These are phyloP conservation scores for Coregonus sp. DNA, from an alignment of 2,797 vertebrate genomes.

Conservation along the genomic window DNA sequence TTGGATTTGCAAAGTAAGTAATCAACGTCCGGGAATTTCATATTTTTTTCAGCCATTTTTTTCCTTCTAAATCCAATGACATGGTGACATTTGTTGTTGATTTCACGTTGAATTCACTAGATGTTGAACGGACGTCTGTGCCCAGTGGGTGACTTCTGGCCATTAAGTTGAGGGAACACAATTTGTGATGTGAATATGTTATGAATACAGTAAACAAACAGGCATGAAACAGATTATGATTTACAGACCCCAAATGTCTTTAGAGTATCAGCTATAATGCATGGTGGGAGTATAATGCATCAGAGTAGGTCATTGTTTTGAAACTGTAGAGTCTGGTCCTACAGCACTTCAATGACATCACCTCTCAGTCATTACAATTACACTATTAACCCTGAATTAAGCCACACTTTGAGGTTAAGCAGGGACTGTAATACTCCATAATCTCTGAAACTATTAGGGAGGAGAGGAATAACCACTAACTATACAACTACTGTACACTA, in stretches of 20 bases:
- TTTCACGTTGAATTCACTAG: too few species aligned
- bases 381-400: slow-evolving; percentile 23
- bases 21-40: too few species aligned
- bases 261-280: not conserved
- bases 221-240: not conserved
- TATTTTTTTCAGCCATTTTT: too few species aligned
- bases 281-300: not conserved
- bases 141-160: slow-evolving; percentile 18
- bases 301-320: not conserved
- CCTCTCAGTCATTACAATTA: slow-evolving; percentile 22
- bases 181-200: slow-evolving; percentile 12
- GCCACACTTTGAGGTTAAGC: slow-evolving; percentile 30
- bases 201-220: slow-evolving; percentile 29
- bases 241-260: not conserved
- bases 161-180: slow-evolving; percentile 15
- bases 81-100: too few species aligned
- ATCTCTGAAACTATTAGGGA: slow-evolving; percentile 44
- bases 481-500: too few species aligned
- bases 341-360: not conserved
- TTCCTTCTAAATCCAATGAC: too few species aligned
- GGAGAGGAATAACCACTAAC: not conserved
- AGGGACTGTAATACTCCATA: slow-evolving; percentile 36
- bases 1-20: too few species aligned
- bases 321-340: not conserved
- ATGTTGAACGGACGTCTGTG: too few species aligned